Percentiles rank a stretch among this genome's conserved stretches.
Evolutionary conservation across 2,113 vertebrate species (phyloP).

Genomic region (Fulica atra): DNA sequence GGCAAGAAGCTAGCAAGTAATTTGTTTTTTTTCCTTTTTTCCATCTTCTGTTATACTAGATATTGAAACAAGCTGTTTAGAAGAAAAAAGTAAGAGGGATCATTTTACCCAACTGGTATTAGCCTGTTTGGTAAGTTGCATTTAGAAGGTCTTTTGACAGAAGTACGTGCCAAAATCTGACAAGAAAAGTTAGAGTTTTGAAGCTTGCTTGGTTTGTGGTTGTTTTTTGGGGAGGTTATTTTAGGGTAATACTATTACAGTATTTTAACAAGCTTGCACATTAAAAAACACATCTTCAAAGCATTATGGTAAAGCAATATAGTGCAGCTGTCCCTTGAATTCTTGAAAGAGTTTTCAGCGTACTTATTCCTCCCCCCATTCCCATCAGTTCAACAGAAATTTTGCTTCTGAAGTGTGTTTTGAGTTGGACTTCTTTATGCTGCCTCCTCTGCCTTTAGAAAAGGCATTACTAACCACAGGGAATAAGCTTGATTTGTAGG

Average conservation of each 20-base stretch:
- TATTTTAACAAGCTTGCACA: background rate
- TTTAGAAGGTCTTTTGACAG: background rate
- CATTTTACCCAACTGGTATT: constrained; percentile 94
- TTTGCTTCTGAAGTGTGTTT: background rate
- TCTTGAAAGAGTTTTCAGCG: background rate
- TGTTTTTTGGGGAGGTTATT: background rate
- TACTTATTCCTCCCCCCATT: background rate
- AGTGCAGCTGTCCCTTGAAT: background rate
- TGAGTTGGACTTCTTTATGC: background rate
- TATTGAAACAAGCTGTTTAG: constrained; percentile 94
- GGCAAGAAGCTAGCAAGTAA: background rate
- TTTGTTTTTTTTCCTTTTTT: background rate
- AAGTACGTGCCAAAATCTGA: background rate
- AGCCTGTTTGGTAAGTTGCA: constrained; percentile 92
- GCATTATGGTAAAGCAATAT: background rate
- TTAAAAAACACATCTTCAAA: background rate
- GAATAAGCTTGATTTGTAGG: background rate
- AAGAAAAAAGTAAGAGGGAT: constrained; percentile 97
- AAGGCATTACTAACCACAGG: background rate
- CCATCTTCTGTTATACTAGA: constrained; percentile 75
- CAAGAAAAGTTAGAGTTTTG: background rate
- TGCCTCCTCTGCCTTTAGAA: background rate
- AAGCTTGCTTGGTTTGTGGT: background rate
- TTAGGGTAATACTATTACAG: background rate
- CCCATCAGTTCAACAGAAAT: background rate